Base-by-base conservation (phyloP, 2,113 vertebrate species). In the Syngnathus floridae region DNA sequence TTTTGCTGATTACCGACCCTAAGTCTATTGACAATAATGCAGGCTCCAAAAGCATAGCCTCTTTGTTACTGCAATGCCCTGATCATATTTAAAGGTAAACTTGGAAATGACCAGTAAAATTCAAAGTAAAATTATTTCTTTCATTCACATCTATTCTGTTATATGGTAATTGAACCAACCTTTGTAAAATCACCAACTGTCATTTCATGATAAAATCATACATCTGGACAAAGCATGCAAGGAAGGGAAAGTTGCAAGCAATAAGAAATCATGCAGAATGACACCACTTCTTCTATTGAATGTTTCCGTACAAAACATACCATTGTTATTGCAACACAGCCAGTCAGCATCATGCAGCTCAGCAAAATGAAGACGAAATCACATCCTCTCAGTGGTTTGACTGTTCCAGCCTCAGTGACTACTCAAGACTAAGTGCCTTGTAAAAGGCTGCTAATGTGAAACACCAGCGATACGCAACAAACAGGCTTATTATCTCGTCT, bases 361-460 rank as follows among this genome's bases (percentile, higher is more conserved):
- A 22, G 56, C 0, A 0, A 7, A 40, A 5, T 40, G 54, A 43
- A 52, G 68, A 74, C 72, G 49, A 67, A 61, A 41, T 56, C 40
- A 65, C 70, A 58, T 75, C 59, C 66, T 70, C 52, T 46, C 13
- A 4, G 55, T 64, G 65, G 41, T 73, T 75, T 78, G 5, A 59
- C 48, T 59, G 9, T 62, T 79, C 21, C 48, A 46, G 65, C 68
- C 13, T 40, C 61, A 51, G 9, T 6, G 19, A 40, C 37, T 31
- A 51, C 35, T 51, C n/a, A 46, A 31, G 45, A 2, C 37, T 49
- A 52, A 63, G 58, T 52, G 65, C 48, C 49, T 61, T 51, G 13
- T 5, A 52, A 37, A 66, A 68, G 38, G 38, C 9, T 38, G 41
- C 5, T 9, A 21, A 58, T 36, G 31, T 46, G 62, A 48, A 64